Evolutionary conservation across 2,888 invertebrate species (phyloP).

Genomic region (Neoscelio sp.): DNA sequence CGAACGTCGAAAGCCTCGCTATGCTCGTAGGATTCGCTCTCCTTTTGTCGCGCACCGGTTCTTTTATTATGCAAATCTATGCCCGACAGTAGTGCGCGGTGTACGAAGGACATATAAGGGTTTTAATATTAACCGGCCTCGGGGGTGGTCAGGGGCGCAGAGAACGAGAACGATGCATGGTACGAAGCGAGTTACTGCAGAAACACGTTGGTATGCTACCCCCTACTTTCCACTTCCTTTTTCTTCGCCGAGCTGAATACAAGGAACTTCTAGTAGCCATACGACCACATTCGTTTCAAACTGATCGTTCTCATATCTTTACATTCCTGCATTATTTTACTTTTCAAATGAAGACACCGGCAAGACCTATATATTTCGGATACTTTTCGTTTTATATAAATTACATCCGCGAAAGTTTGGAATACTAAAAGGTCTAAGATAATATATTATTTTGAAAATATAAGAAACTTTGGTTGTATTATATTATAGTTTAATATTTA

Average conservation of each 20-base stretch:
- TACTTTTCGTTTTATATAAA: slow-evolving; percentile 1
- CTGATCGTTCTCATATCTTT: slow-evolving; percentile 66
- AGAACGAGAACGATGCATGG: slow-evolving; percentile 35
- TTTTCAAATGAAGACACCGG: slow-evolving; percentile 25
- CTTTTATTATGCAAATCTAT: slow-evolving; percentile 79
- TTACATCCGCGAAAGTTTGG: not conserved
- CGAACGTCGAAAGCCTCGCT: slow-evolving; percentile 55
- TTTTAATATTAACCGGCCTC: slow-evolving; percentile 78
- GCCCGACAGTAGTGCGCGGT: slow-evolving; percentile 71
- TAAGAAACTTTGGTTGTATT: too few relatives aligned
- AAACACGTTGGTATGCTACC: slow-evolving; percentile 53
- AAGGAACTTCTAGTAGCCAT: slow-evolving; percentile 71
- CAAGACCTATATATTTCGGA: slow-evolving; percentile 7
- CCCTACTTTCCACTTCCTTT: slow-evolving; percentile 43
- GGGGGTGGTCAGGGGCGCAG: slow-evolving; percentile 60
- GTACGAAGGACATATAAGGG: slow-evolving; percentile 72
- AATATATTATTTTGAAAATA: too few relatives aligned
- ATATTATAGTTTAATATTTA: too few relatives aligned
- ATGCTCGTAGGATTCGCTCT: slow-evolving; percentile 63
- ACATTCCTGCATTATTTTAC: slow-evolving; percentile 46
- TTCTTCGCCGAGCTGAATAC: slow-evolving; percentile 70
- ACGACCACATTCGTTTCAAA: slow-evolving; percentile 71
- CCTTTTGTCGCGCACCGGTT: slow-evolving; percentile 62
- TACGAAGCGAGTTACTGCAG: slow-evolving; percentile 54
- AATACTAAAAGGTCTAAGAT: too few relatives aligned